Conservation (phyloP, 2,113 vertebrate species). For the Australoheros scitulus region DNA sequence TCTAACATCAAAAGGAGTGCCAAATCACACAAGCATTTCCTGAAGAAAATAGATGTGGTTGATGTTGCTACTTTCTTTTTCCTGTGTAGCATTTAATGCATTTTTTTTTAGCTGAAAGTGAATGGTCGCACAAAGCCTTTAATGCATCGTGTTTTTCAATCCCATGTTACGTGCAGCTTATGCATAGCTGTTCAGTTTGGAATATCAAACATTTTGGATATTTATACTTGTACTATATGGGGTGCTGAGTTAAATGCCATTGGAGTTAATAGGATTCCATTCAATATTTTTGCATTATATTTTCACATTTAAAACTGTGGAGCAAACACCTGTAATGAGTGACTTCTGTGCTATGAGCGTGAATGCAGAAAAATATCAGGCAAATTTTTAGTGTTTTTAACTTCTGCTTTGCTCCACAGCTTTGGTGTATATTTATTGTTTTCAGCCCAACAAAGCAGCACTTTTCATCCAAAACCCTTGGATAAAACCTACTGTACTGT, state of each 20-base stretch:
- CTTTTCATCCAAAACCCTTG: not conserved
- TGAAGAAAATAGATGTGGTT: not conserved
- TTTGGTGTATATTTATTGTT: not conserved
- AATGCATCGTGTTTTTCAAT: not conserved
- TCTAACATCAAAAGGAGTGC: constrained; percentile 18
- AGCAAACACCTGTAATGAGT: not conserved
- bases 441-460: not conserved
- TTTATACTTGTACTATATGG: not conserved
- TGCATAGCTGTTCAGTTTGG: not conserved
- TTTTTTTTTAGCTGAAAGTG: not conserved
- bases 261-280: not conserved
- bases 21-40: constrained; percentile 11
- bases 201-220: not conserved
- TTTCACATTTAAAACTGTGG: not conserved
- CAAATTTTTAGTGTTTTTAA: not conserved
- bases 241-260: not conserved
- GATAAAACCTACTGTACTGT: not conserved
- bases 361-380: not conserved
- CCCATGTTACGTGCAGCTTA: not conserved
- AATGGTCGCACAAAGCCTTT: not conserved
- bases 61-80: not conserved
- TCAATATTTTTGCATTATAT: not conserved
- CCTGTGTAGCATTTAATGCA: not conserved
- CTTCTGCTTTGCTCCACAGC: not conserved
- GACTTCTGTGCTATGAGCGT: not conserved